Evolutionary conservation across 1,140 invertebrate species (phyloP), one percentile per base, ranked within the genome.

Genomic region (Trichonephila clavata): DNA sequence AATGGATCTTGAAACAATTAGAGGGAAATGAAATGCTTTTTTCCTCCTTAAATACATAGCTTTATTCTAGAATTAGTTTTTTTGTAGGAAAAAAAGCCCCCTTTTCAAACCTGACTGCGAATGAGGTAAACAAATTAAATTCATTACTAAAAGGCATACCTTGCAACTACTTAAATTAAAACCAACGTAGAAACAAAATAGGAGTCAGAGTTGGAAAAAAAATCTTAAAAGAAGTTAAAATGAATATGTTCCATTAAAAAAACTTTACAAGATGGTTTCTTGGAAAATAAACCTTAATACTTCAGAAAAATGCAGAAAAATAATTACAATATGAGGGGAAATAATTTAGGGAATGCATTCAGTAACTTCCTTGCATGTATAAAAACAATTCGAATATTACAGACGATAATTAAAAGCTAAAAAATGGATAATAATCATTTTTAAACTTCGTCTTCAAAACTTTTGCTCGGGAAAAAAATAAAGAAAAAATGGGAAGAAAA

Each of bases 331-430:
- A 86, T 77, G 71, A 77, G 27, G 71, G 32, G 18, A 77, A 77
- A 77, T 77, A 77, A 77, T 77, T 77, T 77, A 16, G 32, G 32
- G 32, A 77, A 77, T 77, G 71, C 27, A 32, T 32, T 77, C 27
- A 27, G 27, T 77, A 77, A 77, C 32, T 77, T 77, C 32, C 71
- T 32, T 77, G 65, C 32, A 18, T 27, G 27, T 18, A 39, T 77
- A 77, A 77, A 86, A 32, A 86, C 84, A 86, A 84, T 84, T 59
- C 43, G n/a, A 84, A 61, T 86, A 61, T 86, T 84, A 20, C 61
- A 71, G 39, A 89, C 32, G 32, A 71, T 89, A 89, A 89, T 89
- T 89, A 89, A 89, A 89, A 86, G 84, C 84, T 86, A 86, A 86
- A 88, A 71, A 89, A 71, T 63, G 32, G 59, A 59, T 59, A 77